Conservation (phyloP, 2,888 invertebrate species). For the Cylindroiulus punctatus region DNA sequence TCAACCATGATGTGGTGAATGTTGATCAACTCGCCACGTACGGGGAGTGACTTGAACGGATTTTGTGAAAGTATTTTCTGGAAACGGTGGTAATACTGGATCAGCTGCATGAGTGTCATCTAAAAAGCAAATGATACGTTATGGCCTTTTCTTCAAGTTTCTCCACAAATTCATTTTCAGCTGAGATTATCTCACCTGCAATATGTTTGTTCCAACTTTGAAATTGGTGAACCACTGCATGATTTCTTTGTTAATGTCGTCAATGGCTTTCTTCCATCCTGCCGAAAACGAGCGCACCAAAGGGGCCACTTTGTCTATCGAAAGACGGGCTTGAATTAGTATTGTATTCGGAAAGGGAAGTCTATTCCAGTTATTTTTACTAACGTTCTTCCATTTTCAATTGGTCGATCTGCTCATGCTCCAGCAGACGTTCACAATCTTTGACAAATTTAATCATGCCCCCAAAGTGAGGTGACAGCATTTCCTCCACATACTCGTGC, state of each 20-base stretch:
- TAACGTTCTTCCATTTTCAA: conserved; percentile 67
- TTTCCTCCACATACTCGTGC: conserved; percentile 95
- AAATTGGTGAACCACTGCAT: conserved; percentile 95
- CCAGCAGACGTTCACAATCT: conserved; percentile 87
- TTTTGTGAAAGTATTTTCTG: conserved; percentile 88
- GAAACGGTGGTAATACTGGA: conserved; percentile 97
- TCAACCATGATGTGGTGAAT: conserved; percentile 99
- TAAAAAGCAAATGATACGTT: conserved; percentile 61
- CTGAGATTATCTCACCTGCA: conserved; percentile 73
- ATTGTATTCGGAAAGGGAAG: neutral
- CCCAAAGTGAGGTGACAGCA: conserved; percentile 94
- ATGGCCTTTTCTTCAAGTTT: neutral
- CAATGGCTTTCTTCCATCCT: conserved; percentile 95
- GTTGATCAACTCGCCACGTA: conserved; percentile 87
- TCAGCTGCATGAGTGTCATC: conserved; percentile 91
- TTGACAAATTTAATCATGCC: conserved; percentile 96
- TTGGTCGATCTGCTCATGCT: conserved; percentile 73
- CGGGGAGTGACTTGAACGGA: conserved; percentile 68
- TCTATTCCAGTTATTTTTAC: conserved; percentile 56
- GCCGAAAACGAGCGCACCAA: conserved; percentile 89
- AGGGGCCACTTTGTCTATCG: conserved; percentile 77
- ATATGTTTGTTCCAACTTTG: conserved; percentile 90
- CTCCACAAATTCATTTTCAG: neutral
- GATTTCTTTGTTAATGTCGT: conserved; percentile 93
- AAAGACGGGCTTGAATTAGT: neutral